A percentile compares a stretch with the other conserved stretches of the same genome.
Evolutionary conservation across 1,140 invertebrate species (phyloP).

Genomic region (Lepidurus arcticus): DNA sequence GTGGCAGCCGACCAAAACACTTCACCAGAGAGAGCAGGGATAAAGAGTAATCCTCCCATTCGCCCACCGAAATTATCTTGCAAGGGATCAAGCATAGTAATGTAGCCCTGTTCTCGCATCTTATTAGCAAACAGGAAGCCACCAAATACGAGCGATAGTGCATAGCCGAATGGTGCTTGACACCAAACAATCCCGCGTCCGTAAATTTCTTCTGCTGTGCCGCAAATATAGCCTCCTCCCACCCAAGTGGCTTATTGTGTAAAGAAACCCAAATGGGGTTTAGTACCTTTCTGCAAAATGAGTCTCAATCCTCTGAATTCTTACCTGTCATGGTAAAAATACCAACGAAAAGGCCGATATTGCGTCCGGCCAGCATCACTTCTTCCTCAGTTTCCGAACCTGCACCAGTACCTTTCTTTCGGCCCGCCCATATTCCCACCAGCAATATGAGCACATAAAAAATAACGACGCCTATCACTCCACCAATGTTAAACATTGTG

Average conservation of each 20-base stretch:
- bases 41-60: slow-evolving; percentile 92
- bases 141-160: slow-evolving; percentile 88
- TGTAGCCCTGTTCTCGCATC: slow-evolving; percentile 94
- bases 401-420: slow-evolving; percentile 78
- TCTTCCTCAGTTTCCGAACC: slow-evolving; percentile 74
- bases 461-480: slow-evolving; percentile 82
- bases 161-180: slow-evolving; percentile 95
- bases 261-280: slow-evolving; percentile 38
- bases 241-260: slow-evolving; percentile 83
- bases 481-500: slow-evolving; percentile 82
- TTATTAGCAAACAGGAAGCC: slow-evolving; percentile 96
- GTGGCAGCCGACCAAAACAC: slow-evolving; percentile 97
- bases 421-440: slow-evolving; percentile 91
- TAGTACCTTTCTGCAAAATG: background rate
- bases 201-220: slow-evolving; percentile 93
- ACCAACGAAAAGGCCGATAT: slow-evolving; percentile 91
- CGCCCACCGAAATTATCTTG: slow-evolving; percentile 91
- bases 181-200: slow-evolving; percentile 87
- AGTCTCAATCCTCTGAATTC: slow-evolving; percentile 25
- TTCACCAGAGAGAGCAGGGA: slow-evolving; percentile 94
- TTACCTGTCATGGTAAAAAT: slow-evolving; percentile 97
- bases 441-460: slow-evolving; percentile 89
- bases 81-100: slow-evolving; percentile 98
- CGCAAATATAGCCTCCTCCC: slow-evolving; percentile 97
- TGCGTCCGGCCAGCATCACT: slow-evolving; percentile 92